Evolutionary conservation across 2,797 vertebrate genomes (phyloP).

Genomic region (Delichon dasypus): DNA sequence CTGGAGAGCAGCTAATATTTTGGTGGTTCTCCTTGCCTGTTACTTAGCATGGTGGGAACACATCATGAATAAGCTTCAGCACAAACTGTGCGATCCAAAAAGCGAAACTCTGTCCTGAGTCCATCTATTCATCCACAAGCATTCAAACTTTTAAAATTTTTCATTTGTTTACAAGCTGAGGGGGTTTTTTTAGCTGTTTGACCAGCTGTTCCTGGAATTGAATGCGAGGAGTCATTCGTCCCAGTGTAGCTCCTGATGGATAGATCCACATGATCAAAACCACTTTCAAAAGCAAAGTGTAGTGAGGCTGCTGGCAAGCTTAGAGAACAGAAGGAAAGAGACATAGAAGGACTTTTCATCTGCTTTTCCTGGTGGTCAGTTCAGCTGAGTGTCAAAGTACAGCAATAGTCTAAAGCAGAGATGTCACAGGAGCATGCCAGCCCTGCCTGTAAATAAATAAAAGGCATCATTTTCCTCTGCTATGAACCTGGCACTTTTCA

Average conservation of each 20-base stretch:
- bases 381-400: slow-evolving; percentile 34
- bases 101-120: not conserved
- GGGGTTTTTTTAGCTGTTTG: not conserved
- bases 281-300: not conserved
- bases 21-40: not conserved
- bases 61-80: not conserved
- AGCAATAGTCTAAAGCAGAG: not conserved
- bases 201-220: not conserved
- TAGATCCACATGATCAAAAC: slow-evolving; percentile 8
- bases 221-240: not conserved
- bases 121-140: not conserved
- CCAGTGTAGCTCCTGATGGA: not conserved
- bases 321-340: not conserved
- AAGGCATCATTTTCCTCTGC: slow-evolving; percentile 56
- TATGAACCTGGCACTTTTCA: slow-evolving; percentile 17
- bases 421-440: not conserved
- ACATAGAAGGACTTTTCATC: slow-evolving; percentile 56
- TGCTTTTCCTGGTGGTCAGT: slow-evolving; percentile 40
- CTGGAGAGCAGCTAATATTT: not conserved
- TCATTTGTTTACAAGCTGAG: too few species aligned
- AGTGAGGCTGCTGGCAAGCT: slow-evolving; percentile 29
- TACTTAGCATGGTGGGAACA: not conserved
- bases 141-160: not conserved
- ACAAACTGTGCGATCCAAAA: not conserved
- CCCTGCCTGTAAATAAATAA: slow-evolving; percentile 33